Base-by-base conservation (phyloP, 2,113 vertebrate genomes). In the Todiramphus chloris region DNA sequence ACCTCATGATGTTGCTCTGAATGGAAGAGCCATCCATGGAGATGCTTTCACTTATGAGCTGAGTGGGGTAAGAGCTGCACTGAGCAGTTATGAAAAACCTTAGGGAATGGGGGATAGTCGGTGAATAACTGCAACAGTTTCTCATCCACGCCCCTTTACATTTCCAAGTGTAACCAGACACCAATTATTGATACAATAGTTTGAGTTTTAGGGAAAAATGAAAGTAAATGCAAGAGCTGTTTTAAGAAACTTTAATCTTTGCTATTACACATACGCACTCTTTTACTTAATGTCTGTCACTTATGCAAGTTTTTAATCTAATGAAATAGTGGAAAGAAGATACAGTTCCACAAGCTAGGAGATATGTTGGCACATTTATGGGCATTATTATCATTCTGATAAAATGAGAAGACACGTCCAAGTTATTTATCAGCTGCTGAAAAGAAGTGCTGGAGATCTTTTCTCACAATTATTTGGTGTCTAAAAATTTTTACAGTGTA, bases 31-130 rank as follows among this genome's bases (percentile, higher is more conserved):
- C 48, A 21, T 96, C 64, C 50, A 0, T 51, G 35, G 70, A 77
- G 63, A 81, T 15, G 73, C 55, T 55, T 74, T 90, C 64, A 72
- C 69, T 23, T 96, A 44, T 9, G 80, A 91, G 25, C 63, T 78
- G 30, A 96, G 25, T 16, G 76, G 78, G 92, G 94, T 96, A 97
- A 94, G 94, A 43, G 66, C 73, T 96, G 43, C 25, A 4, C 35
- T 58, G 60, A 56, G 70, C 43, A 48, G 12, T 87, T 82, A 51
- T 30, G 17, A 63, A 83, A 87, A 83, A n/a, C 7, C 30, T 48
- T 66, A 53, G 27, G 37, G 23, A 68, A 66, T 50, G 15, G 23
- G 25, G 28, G 11, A 30, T 27, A 76, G 64, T 43, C 43, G 56
- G 3, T 19, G 59, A 58, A 33, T 31, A 87, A 67, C 5, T 41